Base-by-base conservation (phyloP, 2,888 invertebrate species). In the Perdita meconis region DNA sequence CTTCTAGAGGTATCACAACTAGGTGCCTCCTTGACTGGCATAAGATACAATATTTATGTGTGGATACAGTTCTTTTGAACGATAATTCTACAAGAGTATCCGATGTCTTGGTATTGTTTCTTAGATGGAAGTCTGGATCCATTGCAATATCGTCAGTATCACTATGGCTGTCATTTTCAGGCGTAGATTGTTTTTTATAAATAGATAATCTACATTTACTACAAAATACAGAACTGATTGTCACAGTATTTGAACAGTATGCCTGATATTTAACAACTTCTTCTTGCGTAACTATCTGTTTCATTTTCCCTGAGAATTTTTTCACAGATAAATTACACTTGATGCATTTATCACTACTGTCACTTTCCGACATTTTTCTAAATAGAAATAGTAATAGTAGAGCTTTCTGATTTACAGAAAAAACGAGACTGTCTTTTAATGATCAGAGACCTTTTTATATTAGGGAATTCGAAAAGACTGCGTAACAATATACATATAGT, bases 1-100 rank as follows among this genome's bases (percentile, higher is more conserved):
- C 81, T 67, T 82, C 57, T 34, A 53, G n/a, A 30, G 24, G 30
- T 53, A 53, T 53, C 53, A 53, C n/a, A 6, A 53, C 16, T 1
- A 53, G 30, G 5, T 53, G 16, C 13, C 26, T 30, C 2, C 6
- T 26, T 53, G 16, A 26, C 6, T 30, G 30, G 10, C 53, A 53
- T n/a, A 53, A 26, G 0, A 30, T 30, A n/a, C 30, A 53, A 53
- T 53, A 30, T 16, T 30, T 53, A 30, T 53, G 53, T 4, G 30
- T 53, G n/a, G 24, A n/a, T 1, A 53, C 30, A n/a, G 30, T 8
- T 53, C 53, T 53, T 53, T n/a, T 53, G n/a, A 53, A 53, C 2
- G 26, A 16, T n/a, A 53, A 8, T 53, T 53, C 53, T 26, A 53
- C n/a, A n/a, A 53, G 16, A 1, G 42, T 42, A n/a, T 42, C 42